Evolutionary conservation across 2,113 vertebrate genomes (phyloP).

Genomic region (Parus major): DNA sequence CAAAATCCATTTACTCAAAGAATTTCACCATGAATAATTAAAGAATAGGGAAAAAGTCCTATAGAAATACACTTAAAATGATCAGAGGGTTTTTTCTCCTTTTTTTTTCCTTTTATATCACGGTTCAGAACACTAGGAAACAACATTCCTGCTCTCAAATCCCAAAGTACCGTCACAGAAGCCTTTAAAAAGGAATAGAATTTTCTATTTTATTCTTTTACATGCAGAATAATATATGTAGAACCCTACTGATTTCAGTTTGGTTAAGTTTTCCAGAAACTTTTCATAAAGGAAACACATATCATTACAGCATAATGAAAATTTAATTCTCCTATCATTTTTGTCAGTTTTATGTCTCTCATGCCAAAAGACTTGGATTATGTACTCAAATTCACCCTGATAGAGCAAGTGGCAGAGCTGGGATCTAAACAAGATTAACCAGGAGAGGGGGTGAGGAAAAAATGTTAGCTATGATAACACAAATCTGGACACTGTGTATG

Average conservation of each 20-base stretch:
- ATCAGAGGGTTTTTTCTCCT: neutral
- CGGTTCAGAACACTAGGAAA: neutral
- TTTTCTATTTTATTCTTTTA: neutral
- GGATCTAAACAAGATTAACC: neutral
- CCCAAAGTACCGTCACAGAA: neutral
- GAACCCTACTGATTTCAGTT: neutral
- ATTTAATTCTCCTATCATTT: neutral
- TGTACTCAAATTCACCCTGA: neutral
- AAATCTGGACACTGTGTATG: neutral
- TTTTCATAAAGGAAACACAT: neutral
- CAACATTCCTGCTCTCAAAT: conserved; percentile 4
- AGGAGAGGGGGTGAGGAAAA: neutral
- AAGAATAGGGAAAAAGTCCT: conserved; percentile 25
- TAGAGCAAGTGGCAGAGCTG: neutral
- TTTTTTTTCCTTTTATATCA: neutral
- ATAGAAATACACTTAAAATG: conserved; percentile 43
- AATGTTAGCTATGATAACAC: neutral
- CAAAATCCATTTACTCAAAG: conserved; percentile 52
- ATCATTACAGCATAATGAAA: neutral
- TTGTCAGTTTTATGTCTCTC: neutral
- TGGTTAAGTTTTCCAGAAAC: neutral
- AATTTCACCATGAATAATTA: conserved; percentile 66
- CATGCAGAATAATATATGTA: neutral
- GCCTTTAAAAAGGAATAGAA: neutral
- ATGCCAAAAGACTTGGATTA: neutral